These are phyloP conservation scores for Thecocarcelia acutangulata DNA, from an alignment of 2,888 invertebrate species.

Conservation along the genomic window DNA sequence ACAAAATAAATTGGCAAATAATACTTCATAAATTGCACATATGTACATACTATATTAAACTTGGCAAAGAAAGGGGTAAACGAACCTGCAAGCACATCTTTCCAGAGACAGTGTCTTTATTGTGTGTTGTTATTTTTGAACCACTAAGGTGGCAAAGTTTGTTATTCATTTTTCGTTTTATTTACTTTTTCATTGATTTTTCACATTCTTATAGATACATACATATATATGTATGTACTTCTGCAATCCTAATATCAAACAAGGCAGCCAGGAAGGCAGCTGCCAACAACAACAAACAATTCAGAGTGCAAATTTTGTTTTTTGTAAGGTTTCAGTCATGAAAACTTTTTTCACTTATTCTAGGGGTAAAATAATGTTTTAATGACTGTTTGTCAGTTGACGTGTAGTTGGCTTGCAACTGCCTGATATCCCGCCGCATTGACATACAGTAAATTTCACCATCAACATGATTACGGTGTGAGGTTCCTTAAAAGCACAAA, in stretches of 20 bases:
- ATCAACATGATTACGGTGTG: conserved; percentile 11
- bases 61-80: conserved; percentile 49
- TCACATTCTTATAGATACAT: background rate
- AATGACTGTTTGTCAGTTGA: conserved; percentile 26
- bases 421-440: conserved; percentile 45
- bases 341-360: conserved; percentile 34
- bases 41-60: background rate
- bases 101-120: conserved; percentile 28
- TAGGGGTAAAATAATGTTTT: conserved; percentile 55
- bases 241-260: conserved; percentile 48
- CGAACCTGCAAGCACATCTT: conserved; percentile 51
- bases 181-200: conserved; percentile 59
- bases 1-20: conserved; percentile 33
- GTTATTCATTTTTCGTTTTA: conserved; percentile 33
- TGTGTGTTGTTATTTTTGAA: conserved; percentile 39
- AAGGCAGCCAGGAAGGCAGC: conserved; percentile 40
- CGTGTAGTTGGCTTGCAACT: conserved; percentile 39
- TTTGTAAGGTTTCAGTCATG: conserved; percentile 57
- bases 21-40: conserved; percentile 47
- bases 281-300: conserved; percentile 33
- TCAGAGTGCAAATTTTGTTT: conserved; percentile 50
- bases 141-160: conserved; percentile 53
- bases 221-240: background rate
- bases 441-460: conserved; percentile 41
- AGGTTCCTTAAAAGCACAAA: conserved; percentile 39